Conservation (phyloP, 2,113 vertebrate species). For the Ammodramus savannarum region DNA sequence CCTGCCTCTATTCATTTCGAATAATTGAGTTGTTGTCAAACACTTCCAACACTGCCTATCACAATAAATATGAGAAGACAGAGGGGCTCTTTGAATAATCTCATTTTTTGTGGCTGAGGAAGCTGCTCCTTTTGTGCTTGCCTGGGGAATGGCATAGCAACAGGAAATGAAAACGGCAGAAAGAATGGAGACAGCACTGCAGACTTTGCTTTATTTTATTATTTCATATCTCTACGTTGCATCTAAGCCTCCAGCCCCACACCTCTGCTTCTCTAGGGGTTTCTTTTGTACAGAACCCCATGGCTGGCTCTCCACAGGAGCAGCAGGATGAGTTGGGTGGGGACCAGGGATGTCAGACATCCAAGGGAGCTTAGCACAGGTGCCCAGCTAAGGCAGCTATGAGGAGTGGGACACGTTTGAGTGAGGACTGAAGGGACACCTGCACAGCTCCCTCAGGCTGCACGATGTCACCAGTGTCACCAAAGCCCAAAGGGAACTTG, state of each 20-base stretch:
- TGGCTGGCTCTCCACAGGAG: fast-evolving
- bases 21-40: conserved; percentile 70
- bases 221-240: fast-evolving
- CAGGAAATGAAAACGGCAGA: conserved; percentile 18
- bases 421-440: fast-evolving
- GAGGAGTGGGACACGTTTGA: fast-evolving
- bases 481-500: neutral
- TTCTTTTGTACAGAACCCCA: neutral
- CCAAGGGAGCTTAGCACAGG: neutral
- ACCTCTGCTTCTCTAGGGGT: neutral
- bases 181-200: neutral
- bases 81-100: conserved; percentile 43
- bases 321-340: neutral
- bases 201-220: neutral
- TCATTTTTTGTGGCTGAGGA: conserved; percentile 40
- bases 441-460: neutral
- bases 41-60: conserved; percentile 58
- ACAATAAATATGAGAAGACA: conserved; percentile 45
- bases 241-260: neutral
- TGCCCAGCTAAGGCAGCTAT: neutral
- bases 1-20: conserved; percentile 37
- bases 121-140: conserved; percentile 42
- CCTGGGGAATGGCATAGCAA: conserved; percentile 54
- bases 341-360: neutral
- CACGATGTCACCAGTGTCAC: fast-evolving